Evolutionary conservation across 2,113 vertebrate species (phyloP).

Genomic region (Myodes glareolus): DNA sequence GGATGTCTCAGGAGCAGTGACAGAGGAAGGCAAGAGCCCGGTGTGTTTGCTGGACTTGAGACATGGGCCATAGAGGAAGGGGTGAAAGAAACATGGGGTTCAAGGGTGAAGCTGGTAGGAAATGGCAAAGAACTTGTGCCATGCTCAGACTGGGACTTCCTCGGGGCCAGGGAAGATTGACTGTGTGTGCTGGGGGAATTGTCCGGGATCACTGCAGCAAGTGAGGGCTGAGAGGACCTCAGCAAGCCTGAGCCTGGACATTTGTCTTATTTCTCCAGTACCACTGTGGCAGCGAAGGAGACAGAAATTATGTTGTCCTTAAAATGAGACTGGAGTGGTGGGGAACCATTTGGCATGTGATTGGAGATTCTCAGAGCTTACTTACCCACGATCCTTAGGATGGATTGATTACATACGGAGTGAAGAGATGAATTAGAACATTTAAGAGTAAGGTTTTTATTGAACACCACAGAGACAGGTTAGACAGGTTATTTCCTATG

Average conservation of each 20-base stretch:
- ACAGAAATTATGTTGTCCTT: neutral
- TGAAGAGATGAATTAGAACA: neutral
- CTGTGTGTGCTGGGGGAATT: neutral
- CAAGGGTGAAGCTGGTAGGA: neutral
- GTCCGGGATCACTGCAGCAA: neutral
- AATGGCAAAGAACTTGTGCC: neutral
- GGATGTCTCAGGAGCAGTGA: neutral
- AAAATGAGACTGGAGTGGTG: neutral
- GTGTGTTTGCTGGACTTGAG: neutral
- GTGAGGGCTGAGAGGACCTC: neutral
- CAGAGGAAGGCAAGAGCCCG: neutral
- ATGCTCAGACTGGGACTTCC: neutral
- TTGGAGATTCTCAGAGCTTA: neutral
- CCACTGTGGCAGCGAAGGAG: accelerated
- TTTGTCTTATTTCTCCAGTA: neutral
- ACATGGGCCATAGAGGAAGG: neutral
- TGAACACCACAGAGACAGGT: neutral
- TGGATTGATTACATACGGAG: neutral
- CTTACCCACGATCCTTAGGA: neutral
- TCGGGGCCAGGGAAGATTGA: neutral
- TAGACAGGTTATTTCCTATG: neutral
- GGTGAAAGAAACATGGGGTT: neutral
- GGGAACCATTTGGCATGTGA: neutral
- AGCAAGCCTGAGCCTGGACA: neutral
- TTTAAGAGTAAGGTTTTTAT: neutral